These are phyloP conservation scores for Botia kubotai DNA, from an alignment of 2,797 vertebrate genomes.

Conservation along the genomic window DNA sequence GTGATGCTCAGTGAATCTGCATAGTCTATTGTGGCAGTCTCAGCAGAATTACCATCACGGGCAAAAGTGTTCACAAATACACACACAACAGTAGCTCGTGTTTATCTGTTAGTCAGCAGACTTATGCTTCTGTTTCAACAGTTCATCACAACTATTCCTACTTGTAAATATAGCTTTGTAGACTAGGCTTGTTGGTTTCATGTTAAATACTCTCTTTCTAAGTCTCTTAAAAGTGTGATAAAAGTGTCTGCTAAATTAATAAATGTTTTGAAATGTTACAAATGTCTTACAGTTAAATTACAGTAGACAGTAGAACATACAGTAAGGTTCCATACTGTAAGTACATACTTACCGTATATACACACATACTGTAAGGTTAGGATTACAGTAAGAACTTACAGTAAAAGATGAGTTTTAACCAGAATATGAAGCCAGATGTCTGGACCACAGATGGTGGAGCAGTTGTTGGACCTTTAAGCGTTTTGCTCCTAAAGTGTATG, in stretches of 20 bases:
- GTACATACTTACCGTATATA: too few relatives aligned
- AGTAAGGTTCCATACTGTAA: background rate
- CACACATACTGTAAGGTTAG: background rate
- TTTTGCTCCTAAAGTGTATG: background rate
- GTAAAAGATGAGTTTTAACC: background rate
- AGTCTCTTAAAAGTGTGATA: too few relatives aligned
- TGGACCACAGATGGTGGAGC: conserved; percentile 16
- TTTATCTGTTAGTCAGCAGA: conserved; percentile 26
- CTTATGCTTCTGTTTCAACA: background rate
- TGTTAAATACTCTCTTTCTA: too few relatives aligned
- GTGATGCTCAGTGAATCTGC: conserved; percentile 6
- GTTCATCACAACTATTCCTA: too few relatives aligned
- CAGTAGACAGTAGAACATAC: background rate
- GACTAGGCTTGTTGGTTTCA: too few relatives aligned
- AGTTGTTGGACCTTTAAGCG: conserved; percentile 33
- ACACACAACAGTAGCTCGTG: background rate
- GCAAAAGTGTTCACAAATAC: background rate
- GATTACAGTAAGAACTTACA: background rate
- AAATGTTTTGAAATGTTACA: background rate
- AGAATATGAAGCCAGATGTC: conserved; percentile 36
- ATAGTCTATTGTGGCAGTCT: conserved; percentile 20
- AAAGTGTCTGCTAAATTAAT: too few relatives aligned
- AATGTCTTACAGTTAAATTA: background rate
- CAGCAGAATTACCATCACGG: conserved; percentile 24
- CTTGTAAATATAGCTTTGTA: too few relatives aligned